Evolutionary conservation across 2,797 vertebrate genomes (phyloP), one percentile per base, ranked within the genome.

Genomic region (Peromyscus melanophrys): DNA sequence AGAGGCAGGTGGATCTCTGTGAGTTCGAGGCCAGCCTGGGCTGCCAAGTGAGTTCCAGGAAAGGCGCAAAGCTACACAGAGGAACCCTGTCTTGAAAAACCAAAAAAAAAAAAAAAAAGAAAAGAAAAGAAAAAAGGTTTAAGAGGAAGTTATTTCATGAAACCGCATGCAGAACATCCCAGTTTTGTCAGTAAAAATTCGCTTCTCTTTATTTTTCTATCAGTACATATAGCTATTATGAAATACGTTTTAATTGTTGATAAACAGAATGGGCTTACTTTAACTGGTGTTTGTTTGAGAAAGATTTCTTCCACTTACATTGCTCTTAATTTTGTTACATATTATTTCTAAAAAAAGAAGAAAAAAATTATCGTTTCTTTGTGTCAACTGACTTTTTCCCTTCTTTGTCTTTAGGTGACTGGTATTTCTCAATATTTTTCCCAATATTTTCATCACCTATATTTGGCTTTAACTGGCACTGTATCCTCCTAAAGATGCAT

Each of bases 171-270:
- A 92, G 67, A 77, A 71, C 10, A 65, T n/a, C 1, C 27, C 23
- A 25, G 34, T 34, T 77, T 89, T 52, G 3, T 89, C 65, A 65
- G 29, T n/a, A 61, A 89, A 90, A 46, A 40, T 17, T 2, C 4
- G 17, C 76, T 40, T 73, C 10, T 57, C 2, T 46, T n/a, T 31
- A 49, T 71, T 11, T 92, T 90, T 73, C 14, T 21, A 37, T 61
- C 23, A 88, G 4, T 67, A 14, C 12, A 1, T n/a, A 40, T 76
- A 29, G 75, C 31, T 63, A 3, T 6, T 52, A 8, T 75, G 40
- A 84, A 78, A 87, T 80, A 29, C 31, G 80, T 95, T 96, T 31
- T 78, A 88, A 92, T 76, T 65, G 34, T 87, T 37, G 7, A 82
- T 59, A 34, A 86, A 87, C 40, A 71, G 14, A 10, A 46, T 77